phyloP scores from a whole-genome alignment of 2,797 vertebrate genomes.

The Darevskia nairensis region DNA sequence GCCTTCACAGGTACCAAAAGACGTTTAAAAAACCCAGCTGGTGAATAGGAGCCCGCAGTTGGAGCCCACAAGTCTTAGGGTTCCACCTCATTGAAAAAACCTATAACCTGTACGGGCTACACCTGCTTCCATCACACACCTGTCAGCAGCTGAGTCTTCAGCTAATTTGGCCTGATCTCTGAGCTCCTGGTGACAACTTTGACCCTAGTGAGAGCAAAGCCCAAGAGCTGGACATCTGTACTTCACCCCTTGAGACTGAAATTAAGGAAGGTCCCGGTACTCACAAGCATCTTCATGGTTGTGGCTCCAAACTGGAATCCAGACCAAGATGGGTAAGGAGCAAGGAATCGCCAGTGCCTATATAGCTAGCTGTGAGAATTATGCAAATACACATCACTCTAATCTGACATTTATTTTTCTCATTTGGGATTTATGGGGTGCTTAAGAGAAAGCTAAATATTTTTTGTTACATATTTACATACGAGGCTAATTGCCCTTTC shows the following conservation, averaged over 20 bases:
- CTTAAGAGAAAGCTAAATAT: constrained; percentile 32
- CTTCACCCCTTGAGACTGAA: neutral
- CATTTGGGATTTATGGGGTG: constrained; percentile 7
- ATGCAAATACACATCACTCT: neutral
- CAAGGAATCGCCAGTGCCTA: neutral
- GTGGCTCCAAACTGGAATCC: neutral
- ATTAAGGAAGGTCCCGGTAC: neutral
- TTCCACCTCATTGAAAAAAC: neutral
- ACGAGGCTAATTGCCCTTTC: neutral
- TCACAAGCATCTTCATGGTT: constrained; percentile 12
- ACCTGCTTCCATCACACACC: neutral
- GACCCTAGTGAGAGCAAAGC: neutral
- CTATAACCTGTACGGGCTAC: neutral
- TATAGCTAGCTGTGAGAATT: constrained; percentile 17
- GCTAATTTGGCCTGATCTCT: neutral
- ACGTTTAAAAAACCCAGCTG: too few relatives aligned
- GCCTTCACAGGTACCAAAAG: too few relatives aligned
- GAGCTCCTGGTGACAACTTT: too few relatives aligned
- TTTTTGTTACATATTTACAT: constrained; percentile 41
- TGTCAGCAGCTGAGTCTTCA: too few relatives aligned
- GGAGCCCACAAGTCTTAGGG: neutral
- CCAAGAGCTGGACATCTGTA: neutral
- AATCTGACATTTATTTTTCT: constrained; percentile 42
- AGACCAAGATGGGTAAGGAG: neutral
- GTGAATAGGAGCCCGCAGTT: too few relatives aligned